Conservation (phyloP, 1,140 invertebrate genomes). For the Drosophila chauvacae region DNA sequence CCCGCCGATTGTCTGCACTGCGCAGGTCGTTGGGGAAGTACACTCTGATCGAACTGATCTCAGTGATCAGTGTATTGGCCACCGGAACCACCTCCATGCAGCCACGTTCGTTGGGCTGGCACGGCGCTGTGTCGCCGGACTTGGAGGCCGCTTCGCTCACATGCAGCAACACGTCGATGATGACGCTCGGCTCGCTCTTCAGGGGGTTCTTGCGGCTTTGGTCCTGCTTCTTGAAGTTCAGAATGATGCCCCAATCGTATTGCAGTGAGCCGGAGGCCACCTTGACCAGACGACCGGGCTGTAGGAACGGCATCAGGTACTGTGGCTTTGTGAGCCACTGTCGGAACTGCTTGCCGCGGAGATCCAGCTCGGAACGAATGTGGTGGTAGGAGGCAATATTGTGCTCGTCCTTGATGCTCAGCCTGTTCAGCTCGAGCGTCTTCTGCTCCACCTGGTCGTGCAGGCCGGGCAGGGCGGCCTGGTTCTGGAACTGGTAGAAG, state of each 20-base stretch:
- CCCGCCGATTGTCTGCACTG: conserved; percentile 92
- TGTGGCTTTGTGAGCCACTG: conserved; percentile 93
- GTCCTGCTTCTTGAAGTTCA: conserved; percentile 94
- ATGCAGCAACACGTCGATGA: conserved; percentile 94
- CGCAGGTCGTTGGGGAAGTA: conserved; percentile 96
- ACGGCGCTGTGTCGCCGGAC: conserved; percentile 88
- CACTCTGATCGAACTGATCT: conserved; percentile 95
- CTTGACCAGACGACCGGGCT: conserved; percentile 96
- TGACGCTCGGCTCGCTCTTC: conserved; percentile 87
- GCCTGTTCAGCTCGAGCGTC: conserved; percentile 87
- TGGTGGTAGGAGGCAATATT: conserved; percentile 93
- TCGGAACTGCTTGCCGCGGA: conserved; percentile 90
- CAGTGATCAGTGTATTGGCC: conserved; percentile 91
- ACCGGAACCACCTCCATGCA: conserved; percentile 95
- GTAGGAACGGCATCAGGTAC: conserved; percentile 96
- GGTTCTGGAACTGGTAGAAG: conserved; percentile 99
- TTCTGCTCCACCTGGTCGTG: conserved; percentile 92
- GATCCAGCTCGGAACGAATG: conserved; percentile 92
- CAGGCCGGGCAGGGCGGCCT: conserved; percentile 95
- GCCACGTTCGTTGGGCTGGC: conserved; percentile 84
- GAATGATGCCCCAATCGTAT: conserved; percentile 98
- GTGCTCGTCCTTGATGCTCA: conserved; percentile 90
- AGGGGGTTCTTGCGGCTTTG: conserved; percentile 86
- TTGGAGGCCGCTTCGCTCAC: conserved; percentile 87
- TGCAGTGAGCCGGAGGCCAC: conserved; percentile 93